Evolutionary conservation across 2,113 vertebrate species (phyloP).

Genomic region (Phalacrocorax aristotelis): DNA sequence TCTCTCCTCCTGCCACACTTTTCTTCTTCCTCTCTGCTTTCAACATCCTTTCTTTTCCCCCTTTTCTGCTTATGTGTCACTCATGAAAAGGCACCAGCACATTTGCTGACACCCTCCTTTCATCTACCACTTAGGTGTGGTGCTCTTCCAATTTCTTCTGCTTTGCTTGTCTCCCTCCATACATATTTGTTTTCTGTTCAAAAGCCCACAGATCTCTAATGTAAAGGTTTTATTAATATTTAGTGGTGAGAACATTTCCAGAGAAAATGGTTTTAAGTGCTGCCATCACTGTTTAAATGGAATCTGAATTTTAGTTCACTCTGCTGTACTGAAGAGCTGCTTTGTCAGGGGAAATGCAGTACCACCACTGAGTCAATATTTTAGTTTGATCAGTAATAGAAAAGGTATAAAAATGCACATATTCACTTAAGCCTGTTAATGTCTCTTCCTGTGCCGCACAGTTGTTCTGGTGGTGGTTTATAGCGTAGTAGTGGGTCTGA

Average conservation of each 20-base stretch:
- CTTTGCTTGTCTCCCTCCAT: not conserved
- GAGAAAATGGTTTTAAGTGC: not conserved
- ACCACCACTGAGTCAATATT: not conserved
- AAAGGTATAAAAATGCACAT: not conserved
- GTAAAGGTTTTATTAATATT: conserved; percentile 42
- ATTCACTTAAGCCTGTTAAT: not conserved
- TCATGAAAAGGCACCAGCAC: not conserved
- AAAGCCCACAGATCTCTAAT: not conserved
- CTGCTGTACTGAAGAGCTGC: not conserved
- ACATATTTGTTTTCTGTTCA: not conserved
- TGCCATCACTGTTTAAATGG: not conserved
- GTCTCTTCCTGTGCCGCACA: not conserved
- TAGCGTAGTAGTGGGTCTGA: not conserved
- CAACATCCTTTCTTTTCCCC: not conserved
- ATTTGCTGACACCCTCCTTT: not conserved
- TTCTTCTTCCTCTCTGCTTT: not conserved
- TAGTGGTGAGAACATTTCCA: conserved; percentile 3
- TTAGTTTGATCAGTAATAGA: not conserved
- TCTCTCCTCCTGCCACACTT: not conserved
- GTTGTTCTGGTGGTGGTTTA: not conserved
- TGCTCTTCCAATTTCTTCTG: not conserved
- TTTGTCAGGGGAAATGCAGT: not conserved
- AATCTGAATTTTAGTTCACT: not conserved
- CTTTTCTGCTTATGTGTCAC: not conserved
- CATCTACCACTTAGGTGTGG: not conserved